Evolutionary conservation across 2,888 invertebrate species (phyloP), one percentile per base, ranked within the genome.

Genomic region (Amphimallon solstitiale): DNA sequence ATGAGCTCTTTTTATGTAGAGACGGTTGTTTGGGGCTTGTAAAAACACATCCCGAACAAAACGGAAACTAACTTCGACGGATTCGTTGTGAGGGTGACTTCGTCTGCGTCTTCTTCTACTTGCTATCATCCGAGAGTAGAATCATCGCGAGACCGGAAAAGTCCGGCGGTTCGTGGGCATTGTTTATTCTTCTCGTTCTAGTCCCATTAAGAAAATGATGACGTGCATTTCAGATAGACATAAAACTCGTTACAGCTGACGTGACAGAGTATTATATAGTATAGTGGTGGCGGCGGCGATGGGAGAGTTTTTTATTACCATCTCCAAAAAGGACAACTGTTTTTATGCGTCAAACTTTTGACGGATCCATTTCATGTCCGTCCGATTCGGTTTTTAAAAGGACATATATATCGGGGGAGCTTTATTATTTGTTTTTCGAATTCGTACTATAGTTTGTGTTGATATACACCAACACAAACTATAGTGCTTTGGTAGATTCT

Each of bases 1-100:
- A 79, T 79, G 80, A 79, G 76, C 74, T 56, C 29, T 77, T 75
- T 78, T 80, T 80, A 79, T 80, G 78, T 79, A 78, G 77, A 77
- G 77, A 75, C 77, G 72, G 74, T 72, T 23, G 56, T 23, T 23
- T 15, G 34, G 49, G 19, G 74, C 75, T 75, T 76, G 77, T 77
- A 79, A 79, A 79, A 79, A 78, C 78, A 56, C 56, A 74, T 75
- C 76, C 71, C 73, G 72, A 74, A 74, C 75, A 72, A 75, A 77
- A 75, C 77, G 77, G 77, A 79, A 78, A 78, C 78, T 73, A 77
- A 78, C 75, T 78, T 78, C 71, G 76, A 73, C 73, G 23, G 72
- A 70, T 73, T 75, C 75, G 75, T n/a, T n/a, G 75, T 35, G 29
- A 29, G 73, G 74, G 73, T 74, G 76, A 75, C 74, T 76, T 43